Evolutionary conservation across 1,140 invertebrate species (phyloP).

Genomic region (Eriosoma lanigerum): DNA sequence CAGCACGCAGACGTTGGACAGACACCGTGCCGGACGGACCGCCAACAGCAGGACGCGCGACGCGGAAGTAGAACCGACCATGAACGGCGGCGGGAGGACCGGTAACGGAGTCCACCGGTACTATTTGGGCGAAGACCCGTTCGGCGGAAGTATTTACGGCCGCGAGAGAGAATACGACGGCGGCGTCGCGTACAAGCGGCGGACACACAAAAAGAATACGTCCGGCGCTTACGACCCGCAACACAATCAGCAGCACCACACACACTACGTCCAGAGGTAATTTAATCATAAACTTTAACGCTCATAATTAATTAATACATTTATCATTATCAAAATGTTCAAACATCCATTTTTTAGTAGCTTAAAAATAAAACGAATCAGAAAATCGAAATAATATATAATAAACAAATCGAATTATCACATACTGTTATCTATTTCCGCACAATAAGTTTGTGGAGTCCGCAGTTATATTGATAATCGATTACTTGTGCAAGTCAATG

Average conservation of each 20-base stretch:
- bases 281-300: no score
- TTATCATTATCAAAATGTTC: no score
- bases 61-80: neutral
- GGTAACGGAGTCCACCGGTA: conserved; percentile 66
- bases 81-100: conserved; percentile 46
- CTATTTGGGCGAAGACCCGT: conserved; percentile 80
- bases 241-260: neutral
- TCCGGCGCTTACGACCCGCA: neutral
- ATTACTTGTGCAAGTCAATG: no score
- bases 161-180: conserved; percentile 75
- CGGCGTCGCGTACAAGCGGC: conserved; percentile 61
- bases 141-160: conserved; percentile 76
- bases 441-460: no score
- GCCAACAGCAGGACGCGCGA: neutral
- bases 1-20: conserved; percentile 54
- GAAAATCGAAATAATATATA: no score
- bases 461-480: no score
- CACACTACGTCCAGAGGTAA: conserved; percentile 48
- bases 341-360: no score
- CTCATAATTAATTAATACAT: no score
- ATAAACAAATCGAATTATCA: no score
- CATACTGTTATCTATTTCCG: no score
- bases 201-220: conserved; percentile 3
- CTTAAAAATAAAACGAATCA: no score
- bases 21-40: conserved; percentile 54